These are phyloP conservation scores for Sciaenops ocellatus DNA, from an alignment of 2,797 vertebrate genomes.

Conservation along the genomic window DNA sequence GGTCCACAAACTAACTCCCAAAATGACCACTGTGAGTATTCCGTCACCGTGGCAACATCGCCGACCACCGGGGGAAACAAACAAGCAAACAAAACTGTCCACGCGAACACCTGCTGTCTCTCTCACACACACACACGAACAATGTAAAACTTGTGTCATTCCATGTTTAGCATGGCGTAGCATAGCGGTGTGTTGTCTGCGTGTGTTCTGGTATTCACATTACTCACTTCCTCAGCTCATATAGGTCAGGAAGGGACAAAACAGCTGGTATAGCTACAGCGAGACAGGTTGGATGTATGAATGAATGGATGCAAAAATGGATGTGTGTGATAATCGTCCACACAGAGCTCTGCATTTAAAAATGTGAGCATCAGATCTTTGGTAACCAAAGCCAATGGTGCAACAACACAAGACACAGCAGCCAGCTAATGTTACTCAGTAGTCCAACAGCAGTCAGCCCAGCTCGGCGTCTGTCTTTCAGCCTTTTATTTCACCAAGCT, in stretches of 20 bases:
- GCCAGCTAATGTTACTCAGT: no score
- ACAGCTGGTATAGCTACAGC: not conserved
- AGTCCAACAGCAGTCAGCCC: no score
- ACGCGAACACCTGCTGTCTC: slow-evolving; percentile 44
- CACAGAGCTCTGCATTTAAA: not conserved
- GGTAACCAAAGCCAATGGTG: not conserved
- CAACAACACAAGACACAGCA: no score
- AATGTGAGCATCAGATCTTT: not conserved
- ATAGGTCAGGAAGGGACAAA: slow-evolving; percentile 8
- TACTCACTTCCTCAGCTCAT: slow-evolving; percentile 37
- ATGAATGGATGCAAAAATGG: not conserved
- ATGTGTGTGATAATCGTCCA: not conserved
- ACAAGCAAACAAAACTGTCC: slow-evolving; percentile 48
- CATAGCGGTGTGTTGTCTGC: not conserved
- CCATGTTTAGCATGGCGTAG: slow-evolving; percentile 28
- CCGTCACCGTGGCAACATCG: slow-evolving; percentile 55
- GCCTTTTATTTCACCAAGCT: no score
- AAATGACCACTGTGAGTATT: slow-evolving; percentile 44
- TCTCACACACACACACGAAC: slow-evolving; percentile 8
- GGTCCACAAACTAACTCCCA: slow-evolving; percentile 27
- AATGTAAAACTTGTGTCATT: slow-evolving; percentile 16
- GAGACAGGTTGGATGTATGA: not conserved
- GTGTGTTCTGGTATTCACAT: slow-evolving; percentile 40
- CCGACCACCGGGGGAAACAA: slow-evolving; percentile 58
- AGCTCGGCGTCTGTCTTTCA: no score